A percentile compares a stretch with the other conserved stretches of the same genome.
Evolutionary conservation across 1,140 invertebrate genomes (phyloP).

Genomic region (Papilio polytes): DNA sequence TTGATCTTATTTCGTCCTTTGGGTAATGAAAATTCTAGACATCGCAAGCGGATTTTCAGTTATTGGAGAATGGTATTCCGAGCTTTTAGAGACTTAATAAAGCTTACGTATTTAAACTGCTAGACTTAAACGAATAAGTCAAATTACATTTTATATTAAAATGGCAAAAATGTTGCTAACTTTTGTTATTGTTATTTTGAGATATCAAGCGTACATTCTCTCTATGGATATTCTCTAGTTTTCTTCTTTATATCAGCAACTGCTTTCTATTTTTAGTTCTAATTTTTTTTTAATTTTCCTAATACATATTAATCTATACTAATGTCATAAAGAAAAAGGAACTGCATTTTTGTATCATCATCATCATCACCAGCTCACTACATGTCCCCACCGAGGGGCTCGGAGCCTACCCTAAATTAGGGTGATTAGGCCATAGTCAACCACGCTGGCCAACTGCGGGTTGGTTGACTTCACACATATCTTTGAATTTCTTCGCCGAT

Average conservation of each 20-base stretch:
- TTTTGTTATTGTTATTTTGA: not conserved
- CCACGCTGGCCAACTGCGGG: no score
- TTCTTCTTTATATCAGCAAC: not conserved
- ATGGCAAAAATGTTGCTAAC: not conserved
- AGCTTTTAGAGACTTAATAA: slow-evolving; percentile 38
- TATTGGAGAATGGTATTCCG: slow-evolving; percentile 63
- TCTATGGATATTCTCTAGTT: not conserved
- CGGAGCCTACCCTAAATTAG: no score
- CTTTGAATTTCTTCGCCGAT: no score
- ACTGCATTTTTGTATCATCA: no score
- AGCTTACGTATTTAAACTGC: slow-evolving; percentile 38
- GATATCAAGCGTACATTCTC: not conserved
- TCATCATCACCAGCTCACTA: no score
- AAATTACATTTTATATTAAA: slow-evolving; percentile 35
- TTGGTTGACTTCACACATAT: no score
- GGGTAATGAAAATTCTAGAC: slow-evolving; percentile 79
- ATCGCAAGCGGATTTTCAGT: slow-evolving; percentile 66
- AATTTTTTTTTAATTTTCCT: not conserved
- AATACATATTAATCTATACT: not conserved
- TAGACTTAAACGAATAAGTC: slow-evolving; percentile 31
- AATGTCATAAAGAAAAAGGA: no score
- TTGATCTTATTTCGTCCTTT: slow-evolving; percentile 59
- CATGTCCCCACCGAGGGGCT: no score
- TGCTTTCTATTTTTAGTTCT: not conserved
- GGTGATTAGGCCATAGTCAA: no score